Evolutionary conservation across 1,140 invertebrate species (phyloP).

Genomic region (Zeugodacus cucurbitae): DNA sequence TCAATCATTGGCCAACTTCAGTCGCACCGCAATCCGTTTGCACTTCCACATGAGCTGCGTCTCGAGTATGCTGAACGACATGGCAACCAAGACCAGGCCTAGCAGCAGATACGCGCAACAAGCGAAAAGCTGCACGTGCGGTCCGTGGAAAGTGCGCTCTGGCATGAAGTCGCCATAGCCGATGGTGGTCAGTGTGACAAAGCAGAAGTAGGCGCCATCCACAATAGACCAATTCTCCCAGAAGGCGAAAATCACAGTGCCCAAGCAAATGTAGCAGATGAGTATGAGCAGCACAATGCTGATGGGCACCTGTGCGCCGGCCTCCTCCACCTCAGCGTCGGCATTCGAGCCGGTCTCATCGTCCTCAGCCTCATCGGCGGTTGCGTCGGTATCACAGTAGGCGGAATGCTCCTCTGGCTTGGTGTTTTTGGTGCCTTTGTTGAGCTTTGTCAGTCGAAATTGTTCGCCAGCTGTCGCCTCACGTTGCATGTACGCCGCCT

Average conservation of each 20-base stretch:
- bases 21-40: slow-evolving; percentile 72
- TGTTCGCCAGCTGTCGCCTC: background rate
- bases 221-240: slow-evolving; percentile 84
- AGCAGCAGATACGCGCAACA: slow-evolving; percentile 89
- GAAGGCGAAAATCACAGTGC: slow-evolving; percentile 77
- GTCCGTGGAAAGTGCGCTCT: slow-evolving; percentile 71
- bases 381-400: background rate
- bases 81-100: slow-evolving; percentile 89
- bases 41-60: slow-evolving; percentile 86
- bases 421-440: background rate
- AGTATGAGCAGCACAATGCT: slow-evolving; percentile 77
- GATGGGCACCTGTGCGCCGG: slow-evolving; percentile 74
- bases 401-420: slow-evolving; percentile 11
- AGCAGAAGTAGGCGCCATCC: slow-evolving; percentile 88
- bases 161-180: slow-evolving; percentile 87
- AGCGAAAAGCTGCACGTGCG: slow-evolving; percentile 79
- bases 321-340: background rate
- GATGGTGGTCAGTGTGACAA: slow-evolving; percentile 87
- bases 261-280: slow-evolving; percentile 76
- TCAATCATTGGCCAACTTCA: slow-evolving; percentile 62
- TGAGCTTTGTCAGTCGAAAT: background rate
- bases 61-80: slow-evolving; percentile 93
- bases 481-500: slow-evolving; percentile 51
- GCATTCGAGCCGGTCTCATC: slow-evolving; percentile 31
- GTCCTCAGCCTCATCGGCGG: slow-evolving; percentile 43